Evolutionary conservation across 1,140 invertebrate species (phyloP).

Genomic region (Himalopsyche phryganea): DNA sequence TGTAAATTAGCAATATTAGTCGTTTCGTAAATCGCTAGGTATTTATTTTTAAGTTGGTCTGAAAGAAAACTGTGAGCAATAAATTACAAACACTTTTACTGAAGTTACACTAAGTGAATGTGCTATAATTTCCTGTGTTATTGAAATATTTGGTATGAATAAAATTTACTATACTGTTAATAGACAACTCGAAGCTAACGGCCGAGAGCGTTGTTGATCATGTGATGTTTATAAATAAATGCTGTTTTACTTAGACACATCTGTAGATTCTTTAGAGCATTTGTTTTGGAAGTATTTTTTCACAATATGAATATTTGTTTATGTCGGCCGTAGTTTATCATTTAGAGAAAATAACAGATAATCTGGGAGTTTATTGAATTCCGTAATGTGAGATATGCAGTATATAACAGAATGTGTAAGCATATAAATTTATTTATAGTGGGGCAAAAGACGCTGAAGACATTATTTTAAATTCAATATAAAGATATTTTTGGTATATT

Average conservation of each 20-base stretch:
- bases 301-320: no score
- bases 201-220: slow-evolving; percentile 27
- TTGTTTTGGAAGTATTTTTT: slow-evolving; percentile 4
- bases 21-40: slow-evolving; percentile 33
- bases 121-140: slow-evolving; percentile 30
- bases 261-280: neutral
- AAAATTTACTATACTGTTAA: slow-evolving; percentile 33
- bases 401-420: no score
- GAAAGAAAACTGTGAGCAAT: slow-evolving; percentile 31
- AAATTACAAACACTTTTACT: slow-evolving; percentile 24
- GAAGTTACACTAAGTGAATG: slow-evolving; percentile 24
- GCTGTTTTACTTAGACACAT: slow-evolving; percentile 16
- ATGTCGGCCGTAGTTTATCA: no score
- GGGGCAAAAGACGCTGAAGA: no score
- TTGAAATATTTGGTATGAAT: slow-evolving; percentile 24
- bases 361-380: no score
- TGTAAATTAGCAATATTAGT: slow-evolving; percentile 35
- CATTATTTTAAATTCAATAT: no score
- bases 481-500: no score
- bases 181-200: slow-evolving; percentile 17
- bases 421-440: no score
- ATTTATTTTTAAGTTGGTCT: slow-evolving; percentile 32
- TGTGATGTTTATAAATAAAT: slow-evolving; percentile 33
- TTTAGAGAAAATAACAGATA: no score
- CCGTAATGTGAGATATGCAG: no score